A percentile compares a stretch with the other conserved stretches of the same genome.
Conservation (phyloP, 2,888 invertebrate genomes). For the Alloscopus bannaensis region DNA sequence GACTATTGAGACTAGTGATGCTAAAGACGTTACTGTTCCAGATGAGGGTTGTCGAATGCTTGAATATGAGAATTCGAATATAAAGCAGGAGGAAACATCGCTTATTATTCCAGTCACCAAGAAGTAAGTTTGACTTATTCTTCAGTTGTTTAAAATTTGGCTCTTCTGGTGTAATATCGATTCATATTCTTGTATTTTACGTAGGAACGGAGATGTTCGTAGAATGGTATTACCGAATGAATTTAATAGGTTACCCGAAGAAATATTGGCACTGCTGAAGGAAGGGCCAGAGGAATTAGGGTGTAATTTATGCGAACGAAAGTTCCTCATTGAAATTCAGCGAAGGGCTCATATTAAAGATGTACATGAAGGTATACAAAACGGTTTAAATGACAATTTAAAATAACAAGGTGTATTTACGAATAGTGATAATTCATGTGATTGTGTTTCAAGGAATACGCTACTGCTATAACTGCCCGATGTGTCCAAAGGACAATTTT, state of each 20-base stretch:
- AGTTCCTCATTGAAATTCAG: conserved; percentile 21
- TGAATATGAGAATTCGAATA: too few relatives aligned
- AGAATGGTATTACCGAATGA: conserved; percentile 9
- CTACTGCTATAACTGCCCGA: conserved; percentile 16
- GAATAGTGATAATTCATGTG: neutral
- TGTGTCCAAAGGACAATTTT: conserved; percentile 38
- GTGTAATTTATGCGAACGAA: conserved; percentile 17
- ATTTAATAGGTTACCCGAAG: conserved; percentile 3
- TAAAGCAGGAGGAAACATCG: too few relatives aligned
- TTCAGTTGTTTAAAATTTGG: too few relatives aligned
- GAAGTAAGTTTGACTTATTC: too few relatives aligned
- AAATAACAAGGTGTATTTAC: neutral
- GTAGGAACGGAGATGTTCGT: conserved; percentile 29
- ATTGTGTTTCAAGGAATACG: conserved; percentile 18
- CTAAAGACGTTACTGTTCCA: neutral
- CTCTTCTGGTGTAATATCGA: too few relatives aligned
- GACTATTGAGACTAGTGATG: neutral
- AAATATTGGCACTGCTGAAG: neutral
- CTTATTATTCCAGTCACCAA: too few relatives aligned
- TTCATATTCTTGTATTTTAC: too few relatives aligned
- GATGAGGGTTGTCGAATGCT: too few relatives aligned
- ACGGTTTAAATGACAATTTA: neutral
- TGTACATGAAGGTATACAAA: conserved; percentile 30
- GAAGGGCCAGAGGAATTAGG: neutral
- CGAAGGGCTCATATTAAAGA: conserved; percentile 15